Evolutionary conservation across 2,113 vertebrate species (phyloP).

Genomic region (Halcyon senegalensis): DNA sequence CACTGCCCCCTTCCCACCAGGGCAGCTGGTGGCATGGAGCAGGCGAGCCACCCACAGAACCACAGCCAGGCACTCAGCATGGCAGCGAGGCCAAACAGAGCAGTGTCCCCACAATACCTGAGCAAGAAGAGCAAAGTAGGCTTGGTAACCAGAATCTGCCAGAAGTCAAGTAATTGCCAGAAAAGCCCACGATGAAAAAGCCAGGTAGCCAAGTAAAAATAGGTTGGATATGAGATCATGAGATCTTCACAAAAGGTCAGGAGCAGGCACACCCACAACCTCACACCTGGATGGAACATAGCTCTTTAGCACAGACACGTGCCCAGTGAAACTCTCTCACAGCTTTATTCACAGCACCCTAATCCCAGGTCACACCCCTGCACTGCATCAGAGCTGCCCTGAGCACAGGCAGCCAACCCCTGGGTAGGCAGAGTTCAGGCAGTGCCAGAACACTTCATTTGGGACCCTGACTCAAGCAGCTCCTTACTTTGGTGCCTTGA

Average conservation of each 20-base stretch:
- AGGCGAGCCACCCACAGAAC: not conserved
- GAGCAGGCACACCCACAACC: not conserved
- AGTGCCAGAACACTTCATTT: fast-evolving
- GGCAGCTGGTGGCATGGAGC: not conserved
- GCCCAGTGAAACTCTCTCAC: fast-evolving
- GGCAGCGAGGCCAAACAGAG: not conserved
- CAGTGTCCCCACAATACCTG: fast-evolving
- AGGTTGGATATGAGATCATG: fast-evolving
- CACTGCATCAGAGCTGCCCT: fast-evolving
- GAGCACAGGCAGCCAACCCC: not conserved
- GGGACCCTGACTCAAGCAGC: not conserved
- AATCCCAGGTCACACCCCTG: no score
- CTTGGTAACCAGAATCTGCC: not conserved
- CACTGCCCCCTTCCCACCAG: not conserved
- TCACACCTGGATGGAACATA: fast-evolving
- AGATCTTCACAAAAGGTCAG: not conserved
- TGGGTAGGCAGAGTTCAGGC: fast-evolving
- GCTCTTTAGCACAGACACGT: not conserved
- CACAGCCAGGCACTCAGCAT: not conserved
- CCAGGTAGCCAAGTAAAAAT: not conserved
- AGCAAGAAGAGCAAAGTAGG: not conserved
- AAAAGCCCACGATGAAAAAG: not conserved
- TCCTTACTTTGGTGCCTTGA: not conserved
- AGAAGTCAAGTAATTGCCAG: not conserved
- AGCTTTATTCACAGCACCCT: not conserved